phyloP scores from a whole-genome alignment of 2,797 vertebrate genomes.

The Myiotriccus ornatus region DNA sequence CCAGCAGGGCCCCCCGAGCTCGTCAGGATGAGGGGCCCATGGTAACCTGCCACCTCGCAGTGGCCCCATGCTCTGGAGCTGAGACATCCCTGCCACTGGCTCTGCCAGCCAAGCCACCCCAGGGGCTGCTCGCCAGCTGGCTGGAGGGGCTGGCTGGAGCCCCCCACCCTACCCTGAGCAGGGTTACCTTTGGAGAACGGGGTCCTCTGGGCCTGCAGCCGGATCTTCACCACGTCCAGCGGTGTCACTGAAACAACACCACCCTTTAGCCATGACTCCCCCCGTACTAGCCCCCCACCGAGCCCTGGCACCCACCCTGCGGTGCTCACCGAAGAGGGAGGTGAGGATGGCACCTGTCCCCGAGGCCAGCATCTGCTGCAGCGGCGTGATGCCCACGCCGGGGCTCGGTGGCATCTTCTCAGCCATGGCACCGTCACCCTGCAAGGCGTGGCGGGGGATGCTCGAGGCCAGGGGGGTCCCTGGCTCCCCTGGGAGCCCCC shows the following conservation, averaged over 20 bases:
- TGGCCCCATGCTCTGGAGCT: background rate
- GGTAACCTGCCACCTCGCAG: background rate
- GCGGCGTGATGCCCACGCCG: conserved; percentile 81
- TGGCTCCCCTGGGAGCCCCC: background rate
- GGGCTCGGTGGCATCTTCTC: conserved; percentile 62
- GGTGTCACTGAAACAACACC: conserved; percentile 83
- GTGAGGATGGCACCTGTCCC: conserved; percentile 91
- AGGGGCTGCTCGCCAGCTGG: rapidly evolving
- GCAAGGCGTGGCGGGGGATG: background rate
- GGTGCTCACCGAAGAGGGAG: conserved; percentile 88
- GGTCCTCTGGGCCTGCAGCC: conserved; percentile 91
- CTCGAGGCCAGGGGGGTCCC: background rate
- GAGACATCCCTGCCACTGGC: background rate
- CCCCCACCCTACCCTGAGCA: rapidly evolving
- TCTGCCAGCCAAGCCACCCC: background rate
- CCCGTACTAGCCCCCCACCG: background rate
- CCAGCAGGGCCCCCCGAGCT: background rate
- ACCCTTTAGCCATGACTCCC: rapidly evolving
- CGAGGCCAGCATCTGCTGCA: conserved; percentile 95
- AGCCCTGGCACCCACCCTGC: rapidly evolving
- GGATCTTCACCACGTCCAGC: conserved; percentile 94
- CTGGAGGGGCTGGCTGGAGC: background rate
- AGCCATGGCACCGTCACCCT: conserved; percentile 82
- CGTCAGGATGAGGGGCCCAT: background rate
- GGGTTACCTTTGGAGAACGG: conserved; percentile 82